Evolutionary conservation across 1,140 invertebrate species (phyloP), one percentile per base, ranked within the genome.

Genomic region (Drosophila dunni): DNA sequence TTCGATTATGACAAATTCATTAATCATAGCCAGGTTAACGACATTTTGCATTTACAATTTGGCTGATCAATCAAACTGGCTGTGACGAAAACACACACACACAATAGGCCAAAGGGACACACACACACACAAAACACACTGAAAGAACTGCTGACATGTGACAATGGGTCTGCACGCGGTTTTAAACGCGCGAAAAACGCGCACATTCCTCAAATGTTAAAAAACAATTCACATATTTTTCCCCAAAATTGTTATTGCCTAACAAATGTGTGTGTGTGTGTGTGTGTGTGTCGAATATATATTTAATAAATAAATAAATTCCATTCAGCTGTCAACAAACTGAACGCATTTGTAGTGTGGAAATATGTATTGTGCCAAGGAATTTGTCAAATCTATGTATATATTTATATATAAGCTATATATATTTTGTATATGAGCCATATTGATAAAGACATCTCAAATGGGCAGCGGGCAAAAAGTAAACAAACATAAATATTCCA

Each of bases 11-110:
- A 78, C 73, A 82, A 78, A 83, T 89, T 88, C 83, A 86, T 86
- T 86, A 86, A 89, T 86, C 83, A 86, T 79, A 29, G 44, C 29
- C 79, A 79, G 76, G 84, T 89, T 86, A 86, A 86, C 80, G 83
- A 79, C 83, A 89, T 79, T 82, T 82, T 88, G 76, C 76, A 79
- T 79, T 88, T 69, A 9, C 46, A 66, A 48, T 73, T 71, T 78
- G 63, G 48, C 62, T 77, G 73, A 85, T 77, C 71, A 83, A 83
- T 82, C 80, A 83, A 83, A 53, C 46, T 57, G 34, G 24, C 13
- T 53, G 44, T 54, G 53, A 79, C 48, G 50, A 71, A 17, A 40
- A 48, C 29, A 29, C n/a, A 38, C 33, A 38, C 46, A 50, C 46
- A 50, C 15, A 24, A 2, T 15, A 34, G 34, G 11, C 6, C 34